Evolutionary conservation across 2,797 vertebrate species (phyloP), one percentile per base, ranked within the genome.

Genomic region (Sebastiscus albofasciatus): DNA sequence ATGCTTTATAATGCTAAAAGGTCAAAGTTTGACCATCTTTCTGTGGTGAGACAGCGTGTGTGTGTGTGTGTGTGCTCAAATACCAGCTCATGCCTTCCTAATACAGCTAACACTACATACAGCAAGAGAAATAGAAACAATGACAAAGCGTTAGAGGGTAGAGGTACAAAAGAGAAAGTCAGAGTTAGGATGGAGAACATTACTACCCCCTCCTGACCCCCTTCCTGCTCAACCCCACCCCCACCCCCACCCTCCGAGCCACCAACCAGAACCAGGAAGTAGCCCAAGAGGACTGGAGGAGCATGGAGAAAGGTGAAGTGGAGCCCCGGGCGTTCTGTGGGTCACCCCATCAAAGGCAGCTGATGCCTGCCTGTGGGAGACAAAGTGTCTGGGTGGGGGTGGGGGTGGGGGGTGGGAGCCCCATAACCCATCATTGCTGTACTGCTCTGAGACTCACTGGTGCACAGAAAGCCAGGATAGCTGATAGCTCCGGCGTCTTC

Each of bases 261-360:
- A 74, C 36, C 80, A 79, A 73, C 56, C 71, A 84, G 67, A 68
- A 84, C 65, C 78, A 72, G 79, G 31, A 75, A 84, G 75, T 26
- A 56, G 60, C 72, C 70, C 77, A 62, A 14, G 22, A 85, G 79
- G 66, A 81, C 67, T 24, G 20, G 66, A 86, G 80, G 83, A 87
- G 60, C 71, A 70, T 34, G 68, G 76, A 78, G 77, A 69, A 79
- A 90, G 77, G 82, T 89, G 82, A 91, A 89, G 84, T 80, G 80
- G 74, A 74, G 87, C 88, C 78, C 64, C 26, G 10, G 89, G 91
- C 67, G 1, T 79, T 87, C 24, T 86, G 65, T 80, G 86, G 86
- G 88, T 94, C 86, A 93, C 86, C 82, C 79, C 81, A 77, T 90
- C 73, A 18, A 64, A 87, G 85, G 81, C 79, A 91, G 89, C 85